These are phyloP conservation scores for Baryphthengus martii DNA, from an alignment of 2,113 vertebrate species.

Conservation along the genomic window DNA sequence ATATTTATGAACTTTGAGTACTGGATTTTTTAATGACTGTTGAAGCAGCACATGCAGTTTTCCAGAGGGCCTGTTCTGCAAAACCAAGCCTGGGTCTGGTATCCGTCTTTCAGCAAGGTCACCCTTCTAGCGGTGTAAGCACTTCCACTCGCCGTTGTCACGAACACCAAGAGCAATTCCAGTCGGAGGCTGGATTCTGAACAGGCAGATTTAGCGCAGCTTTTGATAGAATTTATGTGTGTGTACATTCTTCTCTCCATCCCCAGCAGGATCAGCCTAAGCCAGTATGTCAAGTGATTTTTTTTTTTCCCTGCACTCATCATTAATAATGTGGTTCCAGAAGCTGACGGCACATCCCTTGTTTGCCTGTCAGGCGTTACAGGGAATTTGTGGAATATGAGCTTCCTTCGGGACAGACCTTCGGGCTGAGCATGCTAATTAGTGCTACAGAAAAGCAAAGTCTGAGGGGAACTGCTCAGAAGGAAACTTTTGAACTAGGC, in stretches of 20 bases:
- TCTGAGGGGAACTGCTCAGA: conserved; percentile 11
- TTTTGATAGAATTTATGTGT: neutral
- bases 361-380: neutral
- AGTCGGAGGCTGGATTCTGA: neutral
- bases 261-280: neutral
- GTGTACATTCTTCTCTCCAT: neutral
- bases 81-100: neutral
- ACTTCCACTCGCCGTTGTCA: neutral
- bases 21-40: neutral
- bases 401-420: conserved; percentile 34
- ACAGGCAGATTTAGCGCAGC: neutral
- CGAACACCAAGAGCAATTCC: neutral
- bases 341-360: neutral
- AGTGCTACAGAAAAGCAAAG: neutral
- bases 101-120: neutral
- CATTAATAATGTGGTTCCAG: neutral
- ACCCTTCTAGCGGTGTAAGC: neutral
- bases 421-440: conserved; percentile 1
- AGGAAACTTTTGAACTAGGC: neutral
- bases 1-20: neutral
- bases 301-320: neutral
- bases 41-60: neutral
- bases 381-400: neutral
- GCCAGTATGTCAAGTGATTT: neutral
- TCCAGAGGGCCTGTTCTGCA: neutral